These are phyloP conservation scores for Pegoplata infirma DNA, from an alignment of 2,888 invertebrate species.

Conservation along the genomic window DNA sequence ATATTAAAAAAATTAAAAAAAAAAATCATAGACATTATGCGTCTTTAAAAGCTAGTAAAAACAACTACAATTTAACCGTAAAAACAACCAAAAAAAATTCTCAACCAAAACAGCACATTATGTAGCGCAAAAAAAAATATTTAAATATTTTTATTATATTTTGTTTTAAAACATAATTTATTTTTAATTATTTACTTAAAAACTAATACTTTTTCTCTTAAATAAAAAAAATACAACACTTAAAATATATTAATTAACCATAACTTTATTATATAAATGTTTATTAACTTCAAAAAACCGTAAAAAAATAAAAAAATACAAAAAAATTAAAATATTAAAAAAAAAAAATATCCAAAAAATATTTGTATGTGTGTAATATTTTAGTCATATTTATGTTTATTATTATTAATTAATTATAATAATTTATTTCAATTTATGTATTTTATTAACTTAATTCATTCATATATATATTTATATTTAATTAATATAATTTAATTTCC, in stretches of 20 bases:
- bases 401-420: constrained; percentile 52
- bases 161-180: constrained; percentile 42
- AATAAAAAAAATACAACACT: constrained; percentile 22
- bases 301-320: constrained; percentile 46
- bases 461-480: too few relatives aligned
- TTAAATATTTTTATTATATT: too few relatives aligned
- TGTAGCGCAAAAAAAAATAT: constrained; percentile 44
- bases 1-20: constrained; percentile 18
- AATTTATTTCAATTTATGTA: constrained; percentile 55
- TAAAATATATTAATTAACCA: constrained; percentile 61
- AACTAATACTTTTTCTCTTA: constrained; percentile 40
- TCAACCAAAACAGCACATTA: constrained; percentile 53
- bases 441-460: constrained; percentile 50
- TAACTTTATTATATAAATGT: constrained; percentile 62
- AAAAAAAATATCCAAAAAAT: constrained; percentile 42
- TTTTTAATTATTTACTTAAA: constrained; percentile 30
- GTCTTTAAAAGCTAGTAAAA: constrained; percentile 56
- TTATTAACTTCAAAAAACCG: constrained; percentile 55
- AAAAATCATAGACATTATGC: constrained; percentile 43
- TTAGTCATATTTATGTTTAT: constrained; percentile 61
- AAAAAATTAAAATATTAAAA: constrained; percentile 43
- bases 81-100: constrained; percentile 22
- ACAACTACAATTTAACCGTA: constrained; percentile 13
- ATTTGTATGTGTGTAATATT: constrained; percentile 63
- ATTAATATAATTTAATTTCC: constrained; percentile 40